phyloP scores from a whole-genome alignment of 1,140 invertebrate species.

The Drosophila busckii region DNA sequence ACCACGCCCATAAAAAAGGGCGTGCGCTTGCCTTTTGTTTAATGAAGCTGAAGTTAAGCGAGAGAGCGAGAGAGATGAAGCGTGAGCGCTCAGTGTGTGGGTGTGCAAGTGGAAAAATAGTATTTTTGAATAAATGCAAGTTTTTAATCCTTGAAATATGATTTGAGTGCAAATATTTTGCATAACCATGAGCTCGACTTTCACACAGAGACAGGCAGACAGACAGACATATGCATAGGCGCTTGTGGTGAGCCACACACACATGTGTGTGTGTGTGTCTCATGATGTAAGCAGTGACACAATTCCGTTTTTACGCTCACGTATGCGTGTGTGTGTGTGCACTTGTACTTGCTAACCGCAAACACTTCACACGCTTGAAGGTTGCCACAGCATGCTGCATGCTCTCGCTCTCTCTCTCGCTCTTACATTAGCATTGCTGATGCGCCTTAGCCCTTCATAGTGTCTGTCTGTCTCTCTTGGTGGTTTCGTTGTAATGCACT shows the following conservation, averaged over 20 bases:
- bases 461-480: too few species aligned
- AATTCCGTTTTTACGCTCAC: conserved; percentile 56
- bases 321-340: conserved; percentile 41
- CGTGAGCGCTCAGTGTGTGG: too few species aligned
- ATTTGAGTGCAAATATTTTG: conserved; percentile 77
- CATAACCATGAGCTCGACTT: conserved; percentile 68
- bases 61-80: too few species aligned
- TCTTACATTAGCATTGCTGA: conserved; percentile 1
- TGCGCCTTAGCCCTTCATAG: conserved; percentile 12
- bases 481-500: too few species aligned
- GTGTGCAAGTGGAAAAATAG: conserved; percentile 72
- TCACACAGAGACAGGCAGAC: conserved; percentile 2
- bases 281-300: conserved; percentile 63
- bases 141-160: conserved; percentile 78
- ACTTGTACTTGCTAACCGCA: conserved; percentile 74
- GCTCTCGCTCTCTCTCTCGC: neutral
- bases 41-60: conserved; percentile 72
- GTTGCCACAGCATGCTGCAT: conserved; percentile 28
- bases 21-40: conserved; percentile 56
- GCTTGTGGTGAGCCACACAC: conserved; percentile 52
- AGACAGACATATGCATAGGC: neutral
- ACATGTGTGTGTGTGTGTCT: conserved; percentile 16
- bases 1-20: conserved; percentile 35
- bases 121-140: conserved; percentile 75
- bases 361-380: conserved; percentile 70